Evolutionary conservation across 2,888 invertebrate species (phyloP).

Genomic region (Eudiplozoon nipponicum): DNA sequence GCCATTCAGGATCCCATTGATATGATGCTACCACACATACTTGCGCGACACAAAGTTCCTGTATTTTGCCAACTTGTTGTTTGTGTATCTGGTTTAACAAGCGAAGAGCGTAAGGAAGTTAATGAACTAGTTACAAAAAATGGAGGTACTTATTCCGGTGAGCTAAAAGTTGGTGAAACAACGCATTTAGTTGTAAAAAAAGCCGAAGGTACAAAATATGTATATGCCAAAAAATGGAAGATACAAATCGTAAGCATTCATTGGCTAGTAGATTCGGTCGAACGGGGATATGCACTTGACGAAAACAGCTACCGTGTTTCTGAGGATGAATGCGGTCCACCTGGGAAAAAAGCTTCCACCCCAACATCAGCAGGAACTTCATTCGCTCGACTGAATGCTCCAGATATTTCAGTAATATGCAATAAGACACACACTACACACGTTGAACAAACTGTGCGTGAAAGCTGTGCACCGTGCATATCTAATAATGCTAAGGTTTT

Average conservation of each 20-base stretch:
- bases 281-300: conserved; percentile 12
- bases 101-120: conserved; percentile 29
- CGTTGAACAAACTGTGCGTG: too few species aligned
- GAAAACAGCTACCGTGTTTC: conserved; percentile 9
- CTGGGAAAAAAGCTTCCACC: too few species aligned
- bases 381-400: too few species aligned
- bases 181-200: conserved; percentile 27
- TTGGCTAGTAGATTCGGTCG: conserved; percentile 48
- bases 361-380: too few species aligned
- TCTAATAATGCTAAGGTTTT: too few species aligned
- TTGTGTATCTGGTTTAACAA: conserved; percentile 5
- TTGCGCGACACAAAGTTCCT: conserved; percentile 8
- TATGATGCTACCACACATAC: not conserved
- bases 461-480: too few species aligned
- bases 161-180: conserved; percentile 30
- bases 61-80: conserved; percentile 8
- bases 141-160: conserved; percentile 34
- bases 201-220: conserved; percentile 38
- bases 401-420: too few species aligned
- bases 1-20: conserved; percentile 8
- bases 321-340: too few species aligned
- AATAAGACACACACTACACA: too few species aligned
- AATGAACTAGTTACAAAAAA: conserved; percentile 36
- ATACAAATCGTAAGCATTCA: conserved; percentile 40
- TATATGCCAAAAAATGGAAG: conserved; percentile 32